Base-by-base conservation (phyloP, 2,888 invertebrate species). In the Agapetus fuscipes region DNA sequence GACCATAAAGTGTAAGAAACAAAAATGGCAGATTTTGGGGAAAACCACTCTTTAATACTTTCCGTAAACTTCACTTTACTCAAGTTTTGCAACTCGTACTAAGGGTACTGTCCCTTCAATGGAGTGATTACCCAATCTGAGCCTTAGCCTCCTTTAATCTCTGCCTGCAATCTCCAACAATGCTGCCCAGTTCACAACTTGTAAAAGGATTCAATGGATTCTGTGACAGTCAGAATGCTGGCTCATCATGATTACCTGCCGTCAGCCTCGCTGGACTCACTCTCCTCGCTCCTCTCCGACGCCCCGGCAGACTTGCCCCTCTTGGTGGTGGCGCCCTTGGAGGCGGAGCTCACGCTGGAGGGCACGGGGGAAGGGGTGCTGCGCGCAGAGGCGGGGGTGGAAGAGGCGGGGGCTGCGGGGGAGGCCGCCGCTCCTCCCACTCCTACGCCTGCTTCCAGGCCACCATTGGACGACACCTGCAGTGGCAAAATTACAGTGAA, bases 321-420 rank as follows among this genome's bases (percentile, higher is more conserved):
- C 53, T 81, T 81, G 28, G 77, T 76, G 29, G 74, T 74, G 7
- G 70, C 66, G 53, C 66, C 71, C 59, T 76, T 75, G 48, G 78
- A 75, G 42, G 79, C 71, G 31, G 80, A 79, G 54, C 76, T 75
- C n/a, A 80, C 64, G 55, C 78, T 80, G 0, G 82, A 82, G 0
- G 81, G 80, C 2, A 80, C 81, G 1, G 82, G 82, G 3, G 81
- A 81, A 0, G 82, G 82, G 1, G 81, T 81, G 52, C 81, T 82
- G 17, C 82, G 65, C 3, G 80, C 78, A 1, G 81, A 81, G 0
- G 80, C 78, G 1, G 80, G 76, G 54, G 77, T 76, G 0, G 78
- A 76, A 0, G 69, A 68, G 0, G 67, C 66, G 52, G 66, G 66
- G 2, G 45, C 48, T 38, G 48, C 27, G 30, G 37, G 31, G 37